phyloP scores from a whole-genome alignment of 2,888 invertebrate species.

The Candidula unifasciata region DNA sequence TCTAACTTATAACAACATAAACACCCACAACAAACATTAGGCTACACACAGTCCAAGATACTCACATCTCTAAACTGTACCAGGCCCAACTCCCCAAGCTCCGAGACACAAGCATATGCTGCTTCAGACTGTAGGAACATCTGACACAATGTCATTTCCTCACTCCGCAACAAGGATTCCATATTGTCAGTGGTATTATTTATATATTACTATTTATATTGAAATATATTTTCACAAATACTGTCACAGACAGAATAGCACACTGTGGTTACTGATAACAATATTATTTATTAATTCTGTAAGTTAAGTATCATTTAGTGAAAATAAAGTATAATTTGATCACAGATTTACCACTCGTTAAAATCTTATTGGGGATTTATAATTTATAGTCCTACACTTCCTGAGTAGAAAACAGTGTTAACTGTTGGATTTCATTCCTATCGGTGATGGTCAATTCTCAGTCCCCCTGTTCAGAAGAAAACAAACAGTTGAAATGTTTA shows the following conservation, averaged over 20 bases:
- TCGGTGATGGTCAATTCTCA: not conserved
- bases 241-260: no score
- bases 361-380: no score
- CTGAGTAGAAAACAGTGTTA: not conserved
- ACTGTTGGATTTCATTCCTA: not conserved
- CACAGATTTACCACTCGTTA: no score
- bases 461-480: not conserved
- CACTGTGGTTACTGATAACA: no score
- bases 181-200: constrained; percentile 12
- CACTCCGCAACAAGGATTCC: constrained; percentile 91
- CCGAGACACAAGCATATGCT: constrained; percentile 94
- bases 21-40: not conserved
- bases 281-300: no score
- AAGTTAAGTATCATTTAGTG: no score
- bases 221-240: no score
- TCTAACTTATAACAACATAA: not conserved
- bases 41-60: not conserved
- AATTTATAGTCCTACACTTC: not conserved
- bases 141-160: constrained; percentile 99
- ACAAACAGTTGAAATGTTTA: not conserved
- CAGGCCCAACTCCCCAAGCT: constrained; percentile 93
- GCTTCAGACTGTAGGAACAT: constrained; percentile 97
- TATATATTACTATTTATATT: no score
- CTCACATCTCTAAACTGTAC: constrained; percentile 79
- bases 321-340: no score